Evolutionary conservation across 2,113 vertebrate genomes (phyloP), one percentile per base, ranked within the genome.

Genomic region (Calypte anna): DNA sequence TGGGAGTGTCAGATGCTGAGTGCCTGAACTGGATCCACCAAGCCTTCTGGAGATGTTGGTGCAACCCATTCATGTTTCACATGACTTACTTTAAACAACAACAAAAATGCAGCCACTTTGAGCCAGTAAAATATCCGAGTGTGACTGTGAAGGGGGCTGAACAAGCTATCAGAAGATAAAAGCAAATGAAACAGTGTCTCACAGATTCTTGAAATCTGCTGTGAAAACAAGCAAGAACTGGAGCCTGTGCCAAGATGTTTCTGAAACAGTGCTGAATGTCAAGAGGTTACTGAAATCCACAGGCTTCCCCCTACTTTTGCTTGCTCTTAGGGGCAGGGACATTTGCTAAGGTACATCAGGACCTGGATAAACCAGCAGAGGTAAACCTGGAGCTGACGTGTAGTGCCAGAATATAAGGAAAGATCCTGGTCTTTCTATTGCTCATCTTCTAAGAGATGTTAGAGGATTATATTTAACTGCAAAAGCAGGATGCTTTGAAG

Each of bases 151-250:
- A 87, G 51, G 22, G 38, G 67, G 38, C 28, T 92, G 81, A 95
- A 84, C 70, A 76, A 85, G 82, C 81, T 87, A 79, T 82, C 80
- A 16, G 46, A 87, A 92, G 86, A 92, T 95, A 76, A 96, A 96
- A 96, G 93, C 90, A 91, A 93, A 66, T 54, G 63, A 88, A 96
- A 73, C 0, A 15, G 69, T 90, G 72, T 82, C 63, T 80, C 75
- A 64, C 69, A 86, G 28, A 72, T 80, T 87, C 55, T 88, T 76
- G 78, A 95, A 95, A 76, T 70, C 85, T 83, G 27, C 74, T 64
- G 33, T 94, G 78, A 90, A 95, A 90, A 96, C 79, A 88, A 85
- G 64, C 30, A 59, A 70, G 85, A 94, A 31, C n/a, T 61, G 63
- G 72, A 91, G 51, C 40, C 85, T 86, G 70, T 93, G 79, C 72